Conservation (phyloP, 1,140 invertebrate genomes). For the Coptotermes formosanus region DNA sequence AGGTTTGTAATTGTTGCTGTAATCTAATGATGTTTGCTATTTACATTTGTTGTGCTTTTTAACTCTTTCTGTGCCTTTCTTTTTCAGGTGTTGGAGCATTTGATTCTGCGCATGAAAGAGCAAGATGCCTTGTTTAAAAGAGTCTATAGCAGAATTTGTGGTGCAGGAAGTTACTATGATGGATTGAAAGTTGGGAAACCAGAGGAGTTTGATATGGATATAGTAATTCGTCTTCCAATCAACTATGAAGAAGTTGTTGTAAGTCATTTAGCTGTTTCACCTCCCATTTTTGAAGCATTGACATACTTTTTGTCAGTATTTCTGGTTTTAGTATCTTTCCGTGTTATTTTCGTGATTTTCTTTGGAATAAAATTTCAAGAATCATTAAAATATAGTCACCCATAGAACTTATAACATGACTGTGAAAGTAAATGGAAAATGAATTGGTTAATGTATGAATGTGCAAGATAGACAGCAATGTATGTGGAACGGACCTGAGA, state of each 20-base stretch:
- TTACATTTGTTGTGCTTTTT: constrained; percentile 14
- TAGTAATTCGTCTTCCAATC: constrained; percentile 50
- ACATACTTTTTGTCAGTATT: no score
- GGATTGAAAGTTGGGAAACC: constrained; percentile 51
- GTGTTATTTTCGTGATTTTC: no score
- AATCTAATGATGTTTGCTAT: neutral
- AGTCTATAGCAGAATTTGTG: constrained; percentile 45
- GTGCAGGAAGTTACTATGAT: constrained; percentile 55
- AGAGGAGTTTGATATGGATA: constrained; percentile 57
- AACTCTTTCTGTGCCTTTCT: neutral
- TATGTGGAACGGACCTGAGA: no score
- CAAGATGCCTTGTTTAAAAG: constrained; percentile 41
- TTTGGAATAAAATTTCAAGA: no score
- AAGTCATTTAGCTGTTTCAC: constrained; percentile 42
- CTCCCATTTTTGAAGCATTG: no score
- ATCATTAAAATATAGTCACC: no score
- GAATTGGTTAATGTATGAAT: no score
- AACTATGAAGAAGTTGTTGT: constrained; percentile 45
- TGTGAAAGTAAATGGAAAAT: no score
- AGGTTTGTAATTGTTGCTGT: neutral
- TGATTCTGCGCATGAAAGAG: constrained; percentile 41
- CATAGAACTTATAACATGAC: no score
- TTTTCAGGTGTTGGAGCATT: constrained; percentile 34
- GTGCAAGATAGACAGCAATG: no score
- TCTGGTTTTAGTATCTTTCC: no score